Evolutionary conservation across 2,113 vertebrate species (phyloP).

Genomic region (Marmota flaviventris): DNA sequence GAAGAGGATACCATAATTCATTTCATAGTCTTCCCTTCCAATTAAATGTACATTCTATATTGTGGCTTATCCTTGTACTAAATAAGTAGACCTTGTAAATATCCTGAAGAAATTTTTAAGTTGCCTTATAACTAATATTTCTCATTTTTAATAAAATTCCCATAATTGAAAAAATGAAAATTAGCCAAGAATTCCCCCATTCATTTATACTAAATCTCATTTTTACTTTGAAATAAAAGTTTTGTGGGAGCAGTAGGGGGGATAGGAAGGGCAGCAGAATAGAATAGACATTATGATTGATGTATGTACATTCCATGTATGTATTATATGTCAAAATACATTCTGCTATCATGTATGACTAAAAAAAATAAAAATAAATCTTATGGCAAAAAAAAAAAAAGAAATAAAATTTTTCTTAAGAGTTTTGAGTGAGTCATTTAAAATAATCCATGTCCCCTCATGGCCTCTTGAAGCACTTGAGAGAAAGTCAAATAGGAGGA

Average conservation of each 20-base stretch:
- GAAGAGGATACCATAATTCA: background rate
- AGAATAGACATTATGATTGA: no score
- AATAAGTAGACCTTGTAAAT: background rate
- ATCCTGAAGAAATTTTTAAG: background rate
- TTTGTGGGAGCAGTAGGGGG: background rate
- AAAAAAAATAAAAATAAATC: no score
- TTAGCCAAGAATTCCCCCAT: background rate
- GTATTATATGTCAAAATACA: no score
- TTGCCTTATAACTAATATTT: constrained; percentile 24
- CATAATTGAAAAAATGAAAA: background rate
- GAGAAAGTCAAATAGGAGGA: background rate
- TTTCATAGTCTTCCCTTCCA: constrained; percentile 26
- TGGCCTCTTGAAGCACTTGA: background rate
- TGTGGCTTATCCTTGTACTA: background rate
- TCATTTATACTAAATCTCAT: constrained; percentile 19
- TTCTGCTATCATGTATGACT: no score
- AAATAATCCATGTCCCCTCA: background rate
- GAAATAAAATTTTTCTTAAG: no score
- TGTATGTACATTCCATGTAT: no score
- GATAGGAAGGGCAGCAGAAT: no score
- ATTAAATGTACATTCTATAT: background rate
- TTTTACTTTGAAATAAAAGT: constrained; percentile 6
- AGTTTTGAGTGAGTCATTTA: background rate
- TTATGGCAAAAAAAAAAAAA: no score
- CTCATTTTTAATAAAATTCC: constrained; percentile 12